Evolutionary conservation across 2,888 invertebrate genomes (phyloP), one percentile per base, ranked within the genome.

Genomic region (Ophioninae sp.): DNA sequence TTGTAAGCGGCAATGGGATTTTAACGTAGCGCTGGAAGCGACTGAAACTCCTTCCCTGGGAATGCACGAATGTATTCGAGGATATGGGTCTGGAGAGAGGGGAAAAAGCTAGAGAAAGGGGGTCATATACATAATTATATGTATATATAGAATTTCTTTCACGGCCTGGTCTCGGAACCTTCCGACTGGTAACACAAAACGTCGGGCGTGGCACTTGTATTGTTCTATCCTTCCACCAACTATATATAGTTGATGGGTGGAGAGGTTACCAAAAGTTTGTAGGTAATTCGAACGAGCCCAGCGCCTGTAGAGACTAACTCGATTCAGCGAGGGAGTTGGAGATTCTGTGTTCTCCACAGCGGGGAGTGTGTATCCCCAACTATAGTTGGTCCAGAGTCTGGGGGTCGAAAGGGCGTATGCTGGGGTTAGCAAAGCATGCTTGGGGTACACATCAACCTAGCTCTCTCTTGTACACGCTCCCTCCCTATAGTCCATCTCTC

Each of bases 201-300:
- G 76, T 67, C 76, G 79, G 81, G 72, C 68, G 75, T 81, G 76
- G 84, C 81, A 67, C 68, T 73, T 81, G 69, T 79, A 75, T 79
- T 74, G 67, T 72, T 59, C 81, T 76, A 72, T 81, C 67, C 72
- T 76, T 81, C 72, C 23, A 44, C 64, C 37, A 51, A 23, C 61
- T 63, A 77, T 56, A 78, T 64, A 68, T 58, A 65, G 23, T 22
- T 6, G 67, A 61, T 65, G 61, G 68, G 56, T 30, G n/a, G 65
- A 44, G 61, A 9, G 59, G 79, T 20, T 73, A 67, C 68, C 83
- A 79, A 84, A 84, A 86, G 85, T 86, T 86, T 84, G 59, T 76
- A 78, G 82, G 81, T 85, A 85, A 86, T 86, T 86, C 79, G 81
- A 86, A 84, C 74, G 86, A 81, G 74, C 79, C 83, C 76, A 85